A percentile compares a stretch with the other conserved stretches of the same genome.
Conservation (phyloP, 2,797 vertebrate genomes). For the Benthosema pterotum region DNA sequence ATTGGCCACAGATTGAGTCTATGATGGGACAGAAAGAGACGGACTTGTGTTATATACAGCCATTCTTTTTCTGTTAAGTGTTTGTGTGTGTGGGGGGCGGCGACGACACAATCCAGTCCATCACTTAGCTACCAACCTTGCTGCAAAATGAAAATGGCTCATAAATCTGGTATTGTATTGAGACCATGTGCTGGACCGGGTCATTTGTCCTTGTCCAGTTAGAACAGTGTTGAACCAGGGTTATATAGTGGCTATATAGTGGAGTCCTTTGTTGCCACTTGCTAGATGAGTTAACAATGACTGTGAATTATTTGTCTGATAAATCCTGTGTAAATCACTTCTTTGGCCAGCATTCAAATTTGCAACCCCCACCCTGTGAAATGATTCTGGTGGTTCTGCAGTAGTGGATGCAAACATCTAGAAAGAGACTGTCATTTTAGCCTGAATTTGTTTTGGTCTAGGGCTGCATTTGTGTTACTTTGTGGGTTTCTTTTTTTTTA, state of each 20-base stretch:
- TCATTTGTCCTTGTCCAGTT: constrained; percentile 25
- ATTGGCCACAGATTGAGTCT: constrained; percentile 13
- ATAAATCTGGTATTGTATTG: constrained; percentile 36
- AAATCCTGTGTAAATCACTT: too few species aligned
- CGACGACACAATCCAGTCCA: constrained; percentile 13
- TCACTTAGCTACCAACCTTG: constrained; percentile 28
- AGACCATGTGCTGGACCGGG: constrained; percentile 13
- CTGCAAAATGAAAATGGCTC: constrained; percentile 30
- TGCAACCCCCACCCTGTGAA: too few species aligned
- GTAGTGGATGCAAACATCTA: too few species aligned
- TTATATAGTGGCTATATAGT: not conserved
- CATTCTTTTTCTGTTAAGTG: not conserved
- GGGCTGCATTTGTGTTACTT: too few species aligned
- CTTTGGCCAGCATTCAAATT: too few species aligned
- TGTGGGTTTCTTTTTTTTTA: too few species aligned
- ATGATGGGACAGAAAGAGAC: not conserved
- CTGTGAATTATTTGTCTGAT: not conserved
- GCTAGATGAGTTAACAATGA: not conserved
- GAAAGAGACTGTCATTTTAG: too few species aligned
- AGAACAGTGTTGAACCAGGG: constrained; percentile 8
- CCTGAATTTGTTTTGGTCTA: too few species aligned
- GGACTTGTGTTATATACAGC: not conserved
- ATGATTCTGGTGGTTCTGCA: too few species aligned
- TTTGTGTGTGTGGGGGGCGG: not conserved
- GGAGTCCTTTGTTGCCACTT: not conserved